Evolutionary conservation across 1,140 invertebrate species (phyloP), one percentile per base, ranked within the genome.

Genomic region (Gerris buenoi): DNA sequence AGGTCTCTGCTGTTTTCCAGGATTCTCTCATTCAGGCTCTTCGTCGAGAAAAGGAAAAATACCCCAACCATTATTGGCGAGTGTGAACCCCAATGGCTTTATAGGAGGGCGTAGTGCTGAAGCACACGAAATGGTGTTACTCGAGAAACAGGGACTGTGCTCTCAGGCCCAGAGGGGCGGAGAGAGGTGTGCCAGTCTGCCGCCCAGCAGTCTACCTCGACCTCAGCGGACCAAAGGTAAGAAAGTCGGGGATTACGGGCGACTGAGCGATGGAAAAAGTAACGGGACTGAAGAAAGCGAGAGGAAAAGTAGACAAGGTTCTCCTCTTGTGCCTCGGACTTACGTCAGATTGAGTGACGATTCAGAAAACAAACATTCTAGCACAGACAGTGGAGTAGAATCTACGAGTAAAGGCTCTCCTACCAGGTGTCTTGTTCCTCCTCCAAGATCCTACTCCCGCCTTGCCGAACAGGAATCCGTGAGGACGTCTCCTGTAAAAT

Each of bases 1-100:
- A 75, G 88, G 85, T 75, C 83, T 89, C 77, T 90, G 87, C 84
- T 91, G 87, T 84, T 89, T 90, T 86, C 88, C 88, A 81, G 87
- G 86, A 85, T 85, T 89, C 85, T 81, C 86, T 87, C 84, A 88
- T 88, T 81, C 86, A 85, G 81, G 86, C 84, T 79, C 85, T 86
- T 75, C 85, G 83, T 81, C 85, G 81, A 80, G 87, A 87, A 87
- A 88, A 84, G 85, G 86, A 84, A 87, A 87, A 86, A 82, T 88
- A 82, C 81, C 86, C 85, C 84, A 88, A 80, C 83, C 86, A 86
- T 75, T 88, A 86, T 76, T 90, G 80, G 85, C 87, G 81, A 81
- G 87, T 83, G 82, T 88, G 81, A 76, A 75, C 67, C 81, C 82
- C 63, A 77, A 79, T 78, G 70, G 78, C 79, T 65, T 75, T 82